These are phyloP conservation scores for Podarcis muralis DNA, from an alignment of 2,113 vertebrate genomes.

Conservation along the genomic window DNA sequence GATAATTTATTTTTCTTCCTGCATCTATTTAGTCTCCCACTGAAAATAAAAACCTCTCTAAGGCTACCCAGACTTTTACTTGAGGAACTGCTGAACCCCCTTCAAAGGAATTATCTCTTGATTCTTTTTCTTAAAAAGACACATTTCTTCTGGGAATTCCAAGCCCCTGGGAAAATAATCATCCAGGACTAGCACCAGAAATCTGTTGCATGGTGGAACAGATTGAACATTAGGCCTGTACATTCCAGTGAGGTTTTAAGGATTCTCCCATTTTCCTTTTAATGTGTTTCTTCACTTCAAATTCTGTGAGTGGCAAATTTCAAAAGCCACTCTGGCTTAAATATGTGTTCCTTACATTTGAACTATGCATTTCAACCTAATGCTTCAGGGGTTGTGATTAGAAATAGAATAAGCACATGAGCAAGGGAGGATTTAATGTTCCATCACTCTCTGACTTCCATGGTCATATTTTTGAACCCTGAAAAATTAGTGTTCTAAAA, in stretches of 20 bases:
- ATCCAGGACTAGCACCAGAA: too few relatives aligned
- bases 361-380: not conserved
- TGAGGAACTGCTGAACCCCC: not conserved
- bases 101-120: not conserved
- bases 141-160: not conserved
- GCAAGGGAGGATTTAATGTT: too few relatives aligned
- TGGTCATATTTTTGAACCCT: too few relatives aligned
- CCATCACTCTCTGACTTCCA: too few relatives aligned
- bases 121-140: not conserved
- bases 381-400: too few relatives aligned
- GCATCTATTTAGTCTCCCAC: not conserved
- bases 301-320: not conserved
- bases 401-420: too few relatives aligned
- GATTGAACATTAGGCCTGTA: not conserved
- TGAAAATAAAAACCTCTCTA: not conserved
- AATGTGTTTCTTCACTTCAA: not conserved
- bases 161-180: not conserved
- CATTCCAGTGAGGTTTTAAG: not conserved
- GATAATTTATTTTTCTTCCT: not conserved
- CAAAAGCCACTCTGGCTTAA: not conserved
- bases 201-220: not conserved
- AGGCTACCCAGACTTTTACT: not conserved
- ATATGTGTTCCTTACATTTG: not conserved
- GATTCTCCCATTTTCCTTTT: not conserved
- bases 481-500: too few relatives aligned